Conservation (phyloP, 2,797 vertebrate genomes). For the Sebastes baramenuke region DNA sequence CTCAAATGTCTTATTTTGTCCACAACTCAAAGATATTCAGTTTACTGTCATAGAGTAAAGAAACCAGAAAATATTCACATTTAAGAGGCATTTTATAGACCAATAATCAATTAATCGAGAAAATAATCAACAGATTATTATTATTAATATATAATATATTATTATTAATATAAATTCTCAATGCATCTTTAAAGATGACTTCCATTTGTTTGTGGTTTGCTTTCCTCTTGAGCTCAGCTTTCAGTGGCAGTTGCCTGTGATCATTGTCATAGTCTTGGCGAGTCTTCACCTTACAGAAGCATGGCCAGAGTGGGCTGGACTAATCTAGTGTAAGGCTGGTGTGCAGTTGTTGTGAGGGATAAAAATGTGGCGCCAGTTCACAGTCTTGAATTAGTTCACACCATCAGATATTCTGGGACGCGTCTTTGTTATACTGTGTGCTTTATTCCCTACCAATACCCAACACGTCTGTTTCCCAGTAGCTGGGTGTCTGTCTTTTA, state of each 20-base stretch:
- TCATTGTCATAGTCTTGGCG: not conserved
- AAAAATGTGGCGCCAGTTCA: not conserved
- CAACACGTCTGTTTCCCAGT: constrained; percentile 19
- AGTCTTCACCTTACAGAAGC: not conserved
- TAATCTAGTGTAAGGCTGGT: not conserved
- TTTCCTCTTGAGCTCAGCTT: not conserved
- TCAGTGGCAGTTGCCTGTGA: not conserved
- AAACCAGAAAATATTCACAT: no score
- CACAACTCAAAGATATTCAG: no score
- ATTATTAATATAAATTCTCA: no score
- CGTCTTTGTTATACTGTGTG: constrained; percentile 1
- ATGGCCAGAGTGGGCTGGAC: not conserved
- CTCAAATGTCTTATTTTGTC: no score
- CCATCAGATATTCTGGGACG: constrained; percentile 4
- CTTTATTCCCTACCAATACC: constrained; percentile 4
- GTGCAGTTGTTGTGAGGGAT: not conserved
- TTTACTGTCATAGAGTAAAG: no score
- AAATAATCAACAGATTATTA: no score
- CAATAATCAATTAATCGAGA: no score
- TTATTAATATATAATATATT: not conserved
- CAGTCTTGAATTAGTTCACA: not conserved
- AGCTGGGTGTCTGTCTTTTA: constrained; percentile 24
- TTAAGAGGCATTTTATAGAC: no score
- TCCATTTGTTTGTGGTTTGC: not conserved
- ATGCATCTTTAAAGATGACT: not conserved